Evolutionary conservation across 2,113 vertebrate genomes (phyloP).

Genomic region (Damaliscus lunatus): DNA sequence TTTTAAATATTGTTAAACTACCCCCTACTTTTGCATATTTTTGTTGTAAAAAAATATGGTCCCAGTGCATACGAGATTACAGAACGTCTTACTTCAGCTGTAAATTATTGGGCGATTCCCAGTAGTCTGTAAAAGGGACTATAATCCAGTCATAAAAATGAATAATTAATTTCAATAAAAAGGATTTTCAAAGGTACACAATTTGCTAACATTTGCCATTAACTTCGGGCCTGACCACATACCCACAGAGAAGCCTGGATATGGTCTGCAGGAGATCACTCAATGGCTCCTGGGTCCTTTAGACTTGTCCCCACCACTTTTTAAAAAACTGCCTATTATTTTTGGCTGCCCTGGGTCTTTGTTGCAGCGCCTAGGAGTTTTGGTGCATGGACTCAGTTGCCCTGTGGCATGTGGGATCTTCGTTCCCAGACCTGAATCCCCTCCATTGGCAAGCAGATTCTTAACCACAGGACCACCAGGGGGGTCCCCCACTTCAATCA

Average conservation of each 20-base stretch:
- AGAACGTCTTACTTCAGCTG: neutral
- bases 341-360: neutral
- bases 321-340: neutral
- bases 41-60: neutral
- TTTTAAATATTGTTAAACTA: neutral
- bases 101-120: neutral
- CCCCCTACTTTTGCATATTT: neutral
- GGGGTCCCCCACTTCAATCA: fast-evolving
- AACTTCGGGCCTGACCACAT: neutral
- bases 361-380: neutral
- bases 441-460: neutral
- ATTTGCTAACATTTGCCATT: neutral
- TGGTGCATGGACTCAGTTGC: neutral
- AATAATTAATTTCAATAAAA: neutral
- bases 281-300: neutral
- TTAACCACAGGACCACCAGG: neutral
- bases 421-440: neutral
- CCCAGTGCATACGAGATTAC: neutral
- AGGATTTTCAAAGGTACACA: neutral
- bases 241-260: fast-evolving
- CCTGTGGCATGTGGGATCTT: neutral
- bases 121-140: neutral
- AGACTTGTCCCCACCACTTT: neutral
- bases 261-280: neutral
- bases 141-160: neutral